Evolutionary conservation across 2,888 invertebrate species (phyloP).

Genomic region (Nysson spinosus): DNA sequence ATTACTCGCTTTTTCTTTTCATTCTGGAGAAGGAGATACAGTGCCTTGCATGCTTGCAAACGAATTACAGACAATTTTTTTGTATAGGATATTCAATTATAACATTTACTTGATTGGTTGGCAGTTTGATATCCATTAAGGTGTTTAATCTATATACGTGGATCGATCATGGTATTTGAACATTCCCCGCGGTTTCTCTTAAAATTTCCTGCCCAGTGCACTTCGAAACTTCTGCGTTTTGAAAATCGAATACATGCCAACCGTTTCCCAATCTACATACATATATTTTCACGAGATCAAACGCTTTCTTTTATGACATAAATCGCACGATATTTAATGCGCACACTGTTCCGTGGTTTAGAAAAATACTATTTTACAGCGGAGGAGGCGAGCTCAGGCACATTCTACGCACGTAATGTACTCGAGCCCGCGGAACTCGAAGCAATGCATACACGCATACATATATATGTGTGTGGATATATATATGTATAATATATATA

Average conservation of each 20-base stretch:
- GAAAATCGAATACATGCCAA: too few relatives aligned
- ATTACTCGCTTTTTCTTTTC: conserved; percentile 9
- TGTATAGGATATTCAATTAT: conserved; percentile 18
- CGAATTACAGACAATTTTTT: conserved; percentile 27
- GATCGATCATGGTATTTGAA: conserved; percentile 41
- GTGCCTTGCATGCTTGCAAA: conserved; percentile 27
- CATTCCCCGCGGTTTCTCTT: conserved; percentile 14
- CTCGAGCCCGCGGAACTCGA: conserved; percentile 28
- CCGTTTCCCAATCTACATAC: neutral
- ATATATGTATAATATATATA: too few relatives aligned
- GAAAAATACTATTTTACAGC: conserved; percentile 74
- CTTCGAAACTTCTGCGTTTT: neutral
- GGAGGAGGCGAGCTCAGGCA: conserved; percentile 39
- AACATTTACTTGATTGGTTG: conserved; percentile 43
- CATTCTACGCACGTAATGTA: conserved; percentile 21
- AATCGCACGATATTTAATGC: conserved; percentile 32
- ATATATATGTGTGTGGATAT: conserved; percentile 8
- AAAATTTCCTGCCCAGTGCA: neutral
- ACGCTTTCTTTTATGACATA: conserved; percentile 5
- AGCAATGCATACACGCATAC: conserved; percentile 32
- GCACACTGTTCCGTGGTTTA: conserved; percentile 63
- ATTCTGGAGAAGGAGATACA: conserved; percentile 38
- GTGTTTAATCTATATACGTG: conserved; percentile 54
- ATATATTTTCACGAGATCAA: conserved; percentile 9
- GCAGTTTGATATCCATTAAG: conserved; percentile 52